These are phyloP conservation scores for Enteromius mattozi DNA, from an alignment of 2,797 vertebrate genomes.

Conservation along the genomic window DNA sequence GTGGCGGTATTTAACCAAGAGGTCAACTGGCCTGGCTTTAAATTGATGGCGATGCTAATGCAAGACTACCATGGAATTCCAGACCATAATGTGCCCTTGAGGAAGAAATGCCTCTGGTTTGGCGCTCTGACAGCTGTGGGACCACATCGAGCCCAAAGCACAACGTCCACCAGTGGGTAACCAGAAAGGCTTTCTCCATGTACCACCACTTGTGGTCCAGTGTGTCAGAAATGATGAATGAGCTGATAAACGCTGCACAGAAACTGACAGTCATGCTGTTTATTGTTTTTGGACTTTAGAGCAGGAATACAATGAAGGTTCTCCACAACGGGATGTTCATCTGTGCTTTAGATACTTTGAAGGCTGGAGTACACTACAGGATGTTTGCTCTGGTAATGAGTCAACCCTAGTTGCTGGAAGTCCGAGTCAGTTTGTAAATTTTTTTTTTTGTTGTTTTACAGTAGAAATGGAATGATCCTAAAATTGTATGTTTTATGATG, in stretches of 20 bases:
- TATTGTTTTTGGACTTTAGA: constrained; percentile 34
- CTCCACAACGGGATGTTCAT: background rate
- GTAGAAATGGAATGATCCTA: background rate
- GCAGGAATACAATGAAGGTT: constrained; percentile 25
- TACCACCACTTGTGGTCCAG: constrained; percentile 19
- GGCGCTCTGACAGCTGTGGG: constrained; percentile 20
- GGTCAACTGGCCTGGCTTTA: constrained; percentile 15
- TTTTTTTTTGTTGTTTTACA: background rate
- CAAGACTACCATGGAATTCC: constrained; percentile 2
- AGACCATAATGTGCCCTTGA: constrained; percentile 13
- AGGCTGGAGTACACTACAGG: background rate
- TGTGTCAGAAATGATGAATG: constrained; percentile 40
- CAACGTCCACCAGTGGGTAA: constrained; percentile 30
- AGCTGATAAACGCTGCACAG: constrained; percentile 4
- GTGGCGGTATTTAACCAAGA: constrained; percentile 20
- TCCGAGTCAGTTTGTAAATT: background rate
- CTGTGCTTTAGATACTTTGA: constrained; percentile 28
- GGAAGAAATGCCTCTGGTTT: constrained; percentile 32
- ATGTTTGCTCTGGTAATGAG: background rate
- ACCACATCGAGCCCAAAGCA: constrained; percentile 16
- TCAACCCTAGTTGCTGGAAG: background rate
- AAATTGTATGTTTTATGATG: background rate
- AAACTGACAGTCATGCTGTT: background rate
- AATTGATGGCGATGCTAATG: constrained; percentile 13
- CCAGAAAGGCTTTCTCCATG: constrained; percentile 27